Evolutionary conservation across 2,888 invertebrate species (phyloP), one percentile per base, ranked within the genome.

Genomic region (Drosophila robusta): DNA sequence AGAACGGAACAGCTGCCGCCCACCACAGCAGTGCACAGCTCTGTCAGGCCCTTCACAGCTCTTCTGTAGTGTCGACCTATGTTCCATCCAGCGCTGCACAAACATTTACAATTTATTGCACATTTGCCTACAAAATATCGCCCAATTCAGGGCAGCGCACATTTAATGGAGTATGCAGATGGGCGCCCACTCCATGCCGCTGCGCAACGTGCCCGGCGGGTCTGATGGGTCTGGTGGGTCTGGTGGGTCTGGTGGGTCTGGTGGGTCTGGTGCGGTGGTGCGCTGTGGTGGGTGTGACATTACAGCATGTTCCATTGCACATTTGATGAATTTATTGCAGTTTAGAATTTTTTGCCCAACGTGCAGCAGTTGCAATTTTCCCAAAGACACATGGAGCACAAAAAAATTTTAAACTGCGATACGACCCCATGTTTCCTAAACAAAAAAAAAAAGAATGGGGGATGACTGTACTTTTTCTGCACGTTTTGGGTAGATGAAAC

Each of bases 321-420:
- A 91, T 90, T 87, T 91, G 91, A 91, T 89, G 90, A 91, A 90
- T 90, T 90, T 90, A 90, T 90, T 89, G 91, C 90, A 89, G 84
- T 90, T 90, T 91, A 89, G 90, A 91, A 90, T 83, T 89, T 90
- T 89, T 89, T 80, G 64, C 66, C 71, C 89, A 80, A 70, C 73
- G 64, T 85, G 86, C 89, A 89, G 87, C 87, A 61, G 80, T 85
- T 82, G 89, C 85, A 87, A 64, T 67, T 74, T 73, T 67, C 50
- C 58, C 38, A 54, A 65, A 69, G 63, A 75, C 51, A 42, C 57
- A 61, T 41, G 51, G 44, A 67, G 42, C 50, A 32, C 29, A 29
- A 4, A 24, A 39, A 46, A 16, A 18, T 51, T 46, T 34, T 47
- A 56, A 74, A 57, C 63, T 68, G 60, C 77, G 61, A 64, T 64